phyloP scores from a whole-genome alignment of 2,888 invertebrate species.

The Eubasilissa splendida region DNA sequence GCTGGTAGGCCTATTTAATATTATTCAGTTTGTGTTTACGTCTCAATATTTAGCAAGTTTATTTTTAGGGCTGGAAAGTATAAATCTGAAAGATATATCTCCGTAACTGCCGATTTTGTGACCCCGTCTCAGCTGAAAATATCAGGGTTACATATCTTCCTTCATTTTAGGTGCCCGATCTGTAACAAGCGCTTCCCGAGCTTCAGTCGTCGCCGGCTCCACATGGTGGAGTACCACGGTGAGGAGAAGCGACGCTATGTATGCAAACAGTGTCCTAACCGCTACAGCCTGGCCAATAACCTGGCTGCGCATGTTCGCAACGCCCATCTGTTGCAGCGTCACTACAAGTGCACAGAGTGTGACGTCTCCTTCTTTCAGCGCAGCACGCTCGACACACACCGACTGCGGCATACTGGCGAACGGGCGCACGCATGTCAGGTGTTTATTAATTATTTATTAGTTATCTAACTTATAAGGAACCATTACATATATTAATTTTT shows the following conservation, averaged over 20 bases:
- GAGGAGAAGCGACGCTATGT: constrained; percentile 39
- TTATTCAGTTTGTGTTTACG: too few species aligned
- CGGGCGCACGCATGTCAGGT: constrained; percentile 16
- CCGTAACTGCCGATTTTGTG: too few species aligned
- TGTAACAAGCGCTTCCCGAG: constrained; percentile 43
- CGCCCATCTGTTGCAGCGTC: constrained; percentile 44
- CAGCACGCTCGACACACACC: constrained; percentile 41
- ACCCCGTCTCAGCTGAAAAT: too few species aligned
- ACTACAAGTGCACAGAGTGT: constrained; percentile 32
- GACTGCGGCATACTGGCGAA: constrained; percentile 44
- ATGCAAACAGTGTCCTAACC: constrained; percentile 43
- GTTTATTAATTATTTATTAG: too few species aligned
- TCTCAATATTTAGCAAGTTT: too few species aligned
- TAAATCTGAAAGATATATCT: too few species aligned
- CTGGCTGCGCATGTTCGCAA: constrained; percentile 40
- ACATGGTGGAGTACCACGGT: constrained; percentile 44
- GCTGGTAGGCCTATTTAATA: too few species aligned
- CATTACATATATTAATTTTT: too few species aligned
- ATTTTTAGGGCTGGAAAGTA: too few species aligned
- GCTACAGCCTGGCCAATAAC: constrained; percentile 37
- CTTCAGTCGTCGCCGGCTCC: constrained; percentile 39
- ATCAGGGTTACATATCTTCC: not conserved
- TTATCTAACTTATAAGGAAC: too few species aligned
- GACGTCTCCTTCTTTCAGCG: constrained; percentile 32
- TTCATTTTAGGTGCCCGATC: constrained; percentile 39